Percentiles rank a stretch among this genome's conserved stretches.
These are phyloP conservation scores for Drosophila willistoni DNA, from an alignment of 1,140 invertebrate species.

Conservation along the genomic window DNA sequence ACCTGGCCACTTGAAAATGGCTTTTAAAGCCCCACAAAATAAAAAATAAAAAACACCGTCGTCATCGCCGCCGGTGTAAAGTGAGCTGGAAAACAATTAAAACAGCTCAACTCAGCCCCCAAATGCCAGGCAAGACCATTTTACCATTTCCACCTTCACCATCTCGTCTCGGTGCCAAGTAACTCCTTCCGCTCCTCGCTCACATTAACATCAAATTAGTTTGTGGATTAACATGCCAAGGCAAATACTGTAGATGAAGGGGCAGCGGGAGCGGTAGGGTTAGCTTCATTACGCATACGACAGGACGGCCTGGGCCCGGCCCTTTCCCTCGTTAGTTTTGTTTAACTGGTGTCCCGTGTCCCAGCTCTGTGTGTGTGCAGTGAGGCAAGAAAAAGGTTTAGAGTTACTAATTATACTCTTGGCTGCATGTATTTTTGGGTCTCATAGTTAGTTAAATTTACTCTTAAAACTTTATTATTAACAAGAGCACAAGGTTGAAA, in stretches of 20 bases:
- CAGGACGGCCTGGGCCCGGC: constrained; percentile 18
- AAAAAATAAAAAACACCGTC: constrained; percentile 12
- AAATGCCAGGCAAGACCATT: constrained; percentile 3
- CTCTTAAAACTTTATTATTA: constrained; percentile 54
- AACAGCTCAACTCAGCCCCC: constrained; percentile 30
- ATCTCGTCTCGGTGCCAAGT: constrained; percentile 2
- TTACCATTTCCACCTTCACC: background rate
- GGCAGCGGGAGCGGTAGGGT: background rate
- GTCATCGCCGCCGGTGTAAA: constrained; percentile 43
- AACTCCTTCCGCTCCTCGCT: constrained; percentile 39
- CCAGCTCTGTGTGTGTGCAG: constrained; percentile 24
- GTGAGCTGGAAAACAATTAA: constrained; percentile 71
- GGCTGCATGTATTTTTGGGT: constrained; percentile 46
- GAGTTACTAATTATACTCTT: constrained; percentile 60
- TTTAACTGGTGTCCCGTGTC: constrained; percentile 18
- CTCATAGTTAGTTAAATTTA: constrained; percentile 38
- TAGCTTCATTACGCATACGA: constrained; percentile 65
- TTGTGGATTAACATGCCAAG: constrained; percentile 64
- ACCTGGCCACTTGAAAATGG: constrained; percentile 45
- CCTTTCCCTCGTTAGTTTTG: constrained; percentile 13
- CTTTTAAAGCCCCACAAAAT: constrained; percentile 65
- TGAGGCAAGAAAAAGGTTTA: constrained; percentile 58
- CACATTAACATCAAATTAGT: constrained; percentile 73
- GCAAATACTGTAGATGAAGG: background rate
- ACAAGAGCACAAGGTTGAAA: constrained; percentile 9